phyloP scores from a whole-genome alignment of 2,888 invertebrate species.

The Heliconius charithonia region DNA sequence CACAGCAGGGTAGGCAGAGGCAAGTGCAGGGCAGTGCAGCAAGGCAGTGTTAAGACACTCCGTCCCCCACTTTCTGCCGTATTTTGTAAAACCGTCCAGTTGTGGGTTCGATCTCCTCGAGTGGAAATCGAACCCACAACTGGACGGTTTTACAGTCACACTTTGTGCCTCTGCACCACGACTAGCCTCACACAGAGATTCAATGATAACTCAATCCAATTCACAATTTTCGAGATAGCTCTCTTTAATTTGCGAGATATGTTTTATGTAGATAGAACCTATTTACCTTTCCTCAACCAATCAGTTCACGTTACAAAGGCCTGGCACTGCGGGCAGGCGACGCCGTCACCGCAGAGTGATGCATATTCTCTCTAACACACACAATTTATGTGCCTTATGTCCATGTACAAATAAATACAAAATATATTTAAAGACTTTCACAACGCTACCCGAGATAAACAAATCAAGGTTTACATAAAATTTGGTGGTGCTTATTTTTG shows the following conservation, averaged over 20 bases:
- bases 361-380: constrained; percentile 31
- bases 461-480: neutral
- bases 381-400: constrained; percentile 29
- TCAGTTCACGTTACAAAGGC: constrained; percentile 24
- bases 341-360: constrained; percentile 32
- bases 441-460: neutral
- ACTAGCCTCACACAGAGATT: neutral
- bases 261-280: neutral
- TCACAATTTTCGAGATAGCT: neutral
- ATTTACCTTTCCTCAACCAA: constrained; percentile 9
- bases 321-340: constrained; percentile 20
- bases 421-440: neutral
- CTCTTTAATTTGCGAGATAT: neutral
- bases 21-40: no score
- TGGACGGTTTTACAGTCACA: no score
- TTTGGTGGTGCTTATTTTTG: neutral
- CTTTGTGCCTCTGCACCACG: no score
- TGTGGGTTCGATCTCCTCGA: no score
- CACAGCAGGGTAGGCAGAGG: no score
- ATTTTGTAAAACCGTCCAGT: no score
- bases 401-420: neutral
- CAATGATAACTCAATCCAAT: neutral
- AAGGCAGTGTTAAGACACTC: no score
- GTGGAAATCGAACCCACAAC: no score
- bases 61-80: no score